A percentile compares a stretch with the other conserved stretches of the same genome.
Conservation (phyloP, 2,797 vertebrate species). For the Silurus lanzhouensis region DNA sequence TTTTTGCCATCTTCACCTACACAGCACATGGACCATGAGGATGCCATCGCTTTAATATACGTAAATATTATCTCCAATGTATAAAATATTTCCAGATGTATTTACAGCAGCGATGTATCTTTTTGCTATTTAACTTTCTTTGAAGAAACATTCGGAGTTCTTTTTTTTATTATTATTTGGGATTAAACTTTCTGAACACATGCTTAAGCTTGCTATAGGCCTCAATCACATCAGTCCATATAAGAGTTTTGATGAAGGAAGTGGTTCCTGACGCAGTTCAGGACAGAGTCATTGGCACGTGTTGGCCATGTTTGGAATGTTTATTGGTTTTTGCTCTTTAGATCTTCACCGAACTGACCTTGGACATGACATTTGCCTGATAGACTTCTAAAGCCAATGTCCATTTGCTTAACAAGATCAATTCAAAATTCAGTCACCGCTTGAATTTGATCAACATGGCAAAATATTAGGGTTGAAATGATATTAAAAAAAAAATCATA, state of each 20-base stretch:
- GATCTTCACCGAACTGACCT: slow-evolving; percentile 33
- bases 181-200: slow-evolving; percentile 1
- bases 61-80: not conserved
- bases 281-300: slow-evolving; percentile 22
- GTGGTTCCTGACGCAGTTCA: not conserved
- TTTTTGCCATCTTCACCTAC: slow-evolving; percentile 28
- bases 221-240: slow-evolving; percentile 1
- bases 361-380: slow-evolving; percentile 8
- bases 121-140: not conserved
- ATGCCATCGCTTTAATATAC: not conserved
- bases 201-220: not conserved
- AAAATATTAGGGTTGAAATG: too few species aligned
- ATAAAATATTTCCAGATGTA: slow-evolving; percentile 29
- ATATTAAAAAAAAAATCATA: too few species aligned
- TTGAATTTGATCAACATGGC: too few species aligned
- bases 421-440: not conserved
- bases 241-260: slow-evolving; percentile 4
- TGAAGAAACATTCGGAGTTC: not conserved
- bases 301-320: slow-evolving; percentile 29
- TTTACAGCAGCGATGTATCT: not conserved
- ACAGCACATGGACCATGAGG: not conserved
- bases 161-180: not conserved
- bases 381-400: slow-evolving; percentile 17
- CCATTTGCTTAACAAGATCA: not conserved
- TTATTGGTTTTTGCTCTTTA: slow-evolving; percentile 18